Base-by-base conservation (phyloP, 2,113 vertebrate genomes). In the Amphiprion ocellaris region DNA sequence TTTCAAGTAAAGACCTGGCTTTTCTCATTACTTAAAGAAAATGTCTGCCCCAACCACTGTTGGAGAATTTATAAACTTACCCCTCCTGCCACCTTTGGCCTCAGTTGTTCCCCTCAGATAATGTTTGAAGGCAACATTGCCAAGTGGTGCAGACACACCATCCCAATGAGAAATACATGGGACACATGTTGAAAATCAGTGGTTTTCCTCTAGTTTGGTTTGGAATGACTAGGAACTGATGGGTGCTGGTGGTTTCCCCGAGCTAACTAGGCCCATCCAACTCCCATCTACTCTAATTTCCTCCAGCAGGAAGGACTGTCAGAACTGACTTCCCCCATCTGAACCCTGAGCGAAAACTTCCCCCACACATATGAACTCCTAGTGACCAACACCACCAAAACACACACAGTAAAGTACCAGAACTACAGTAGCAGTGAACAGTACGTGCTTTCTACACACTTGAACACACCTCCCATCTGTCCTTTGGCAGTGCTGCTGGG, bases 281-380 rank as follows among this genome's bases (percentile, higher is more conserved):
- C 50, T 87, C 66, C 60, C 71, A 86, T 86, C 52, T 65, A 56
- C 79, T 54, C 69, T 24, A 69, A 58, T 88, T 87, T 90, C 84
- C 86, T 83, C 56, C 59, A 53, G 65, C 83, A 86, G 74, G 74
- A 83, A 88, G 70, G 39, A 55, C 44, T 68, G 82, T 86, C 73
- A 67, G 62, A 73, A 28, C 24, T 46, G 39, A 46, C 74, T 62
- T 58, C 33, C 65, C 70, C 44, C 63, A 49, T n/a, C 52, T 74
- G 63, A 65, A 65, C 60, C 69, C 59, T 76, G 73, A 87, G 62
- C 59, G 69, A 84, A 69, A 72, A 33, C 81, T 47, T 67, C 70
- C 79, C 69, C 19, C 28, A 62, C 46, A 73, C 41, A 71, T 28
- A 55, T 56, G 61, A 30, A 23, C 58, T 2, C 17, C 4, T 62